phyloP scores from a whole-genome alignment of 2,797 vertebrate species.

The Diceros bicornis region DNA sequence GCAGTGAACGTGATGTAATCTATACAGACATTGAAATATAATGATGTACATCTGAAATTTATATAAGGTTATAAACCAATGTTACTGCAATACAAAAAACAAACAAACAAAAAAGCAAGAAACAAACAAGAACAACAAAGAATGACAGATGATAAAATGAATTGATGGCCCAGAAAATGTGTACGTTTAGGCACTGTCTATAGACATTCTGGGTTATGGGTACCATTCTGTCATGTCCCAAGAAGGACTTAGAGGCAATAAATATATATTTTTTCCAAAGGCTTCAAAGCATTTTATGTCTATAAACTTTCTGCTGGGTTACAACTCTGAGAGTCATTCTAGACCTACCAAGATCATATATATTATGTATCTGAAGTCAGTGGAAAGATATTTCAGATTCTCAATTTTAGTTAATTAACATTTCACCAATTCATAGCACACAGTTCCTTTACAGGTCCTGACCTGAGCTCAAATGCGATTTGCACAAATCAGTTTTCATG shows the following conservation, averaged over 20 bases:
- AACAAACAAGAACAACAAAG: constrained; percentile 85
- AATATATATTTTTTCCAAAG: neutral
- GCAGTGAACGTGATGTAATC: no score
- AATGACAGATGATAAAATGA: constrained; percentile 77
- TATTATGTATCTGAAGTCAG: neutral
- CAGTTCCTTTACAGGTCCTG: neutral
- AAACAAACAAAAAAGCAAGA: neutral
- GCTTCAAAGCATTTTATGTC: neutral
- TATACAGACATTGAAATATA: no score
- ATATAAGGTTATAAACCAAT: no score
- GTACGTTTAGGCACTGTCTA: neutral
- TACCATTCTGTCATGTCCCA: neutral
- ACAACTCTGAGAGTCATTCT: neutral
- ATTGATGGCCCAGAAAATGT: constrained; percentile 28
- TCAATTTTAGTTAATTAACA: neutral
- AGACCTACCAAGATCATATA: neutral
- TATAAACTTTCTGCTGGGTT: neutral
- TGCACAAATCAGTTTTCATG: neutral
- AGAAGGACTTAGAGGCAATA: neutral
- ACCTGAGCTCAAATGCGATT: neutral
- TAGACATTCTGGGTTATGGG: neutral
- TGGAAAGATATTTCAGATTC: neutral
- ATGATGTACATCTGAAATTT: no score
- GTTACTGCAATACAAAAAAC: no score
- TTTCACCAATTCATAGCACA: neutral